Base-by-base conservation (phyloP, 2,113 vertebrate genomes). In the Paramisgurnus dabryanus region DNA sequence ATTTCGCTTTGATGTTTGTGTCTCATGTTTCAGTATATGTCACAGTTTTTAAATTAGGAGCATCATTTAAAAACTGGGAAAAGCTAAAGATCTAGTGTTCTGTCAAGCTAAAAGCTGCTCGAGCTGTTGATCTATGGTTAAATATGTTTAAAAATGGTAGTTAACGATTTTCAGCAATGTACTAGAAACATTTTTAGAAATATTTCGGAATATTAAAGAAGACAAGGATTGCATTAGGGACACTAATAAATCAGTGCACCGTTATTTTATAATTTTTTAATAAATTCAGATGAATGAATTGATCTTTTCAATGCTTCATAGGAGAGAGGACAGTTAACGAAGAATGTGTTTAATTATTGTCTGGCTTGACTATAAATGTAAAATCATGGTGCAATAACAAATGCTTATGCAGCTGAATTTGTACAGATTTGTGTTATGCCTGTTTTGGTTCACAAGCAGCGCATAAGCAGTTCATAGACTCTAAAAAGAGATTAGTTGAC, bases 61-160 rank as follows among this genome's bases (percentile, higher is more conserved):
- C 77, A 66, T 76, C 57, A 58, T 73, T 68, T 41, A 39, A 83
- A 76, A 60, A 80, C 55, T 78, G 68, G 82, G 63, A 17, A 75
- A 41, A 76, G 18, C 17, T 61, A 41, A 1, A 40, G 17, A 72
- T 5, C 6, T 12, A 22, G 7, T n/a, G 17, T 71, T 40, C 15
- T 57, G 15, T 71, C 2, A 55, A n/a, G 5, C 15, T 17, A 57
- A 2, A 55, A n/a, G 1, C 15, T 57, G 12, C 55, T 58, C 55
- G 27, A 34, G 27, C 27, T 34, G 27, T 34, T 34, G 27, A 34
- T 34, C 27, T 57, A 11, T 57, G 5, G 5, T n/a, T n/a, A 7
- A n/a, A n/a, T 17, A n/a, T 57, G 13, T 55, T 17, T 15, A 0
- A 17, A 58, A 58, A 18, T 34, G 2, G 7, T 8, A 7, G 15